A percentile compares a stretch with the other conserved stretches of the same genome.
phyloP scores from a whole-genome alignment of 2,888 invertebrate genomes.

The Tinea pellionella region DNA sequence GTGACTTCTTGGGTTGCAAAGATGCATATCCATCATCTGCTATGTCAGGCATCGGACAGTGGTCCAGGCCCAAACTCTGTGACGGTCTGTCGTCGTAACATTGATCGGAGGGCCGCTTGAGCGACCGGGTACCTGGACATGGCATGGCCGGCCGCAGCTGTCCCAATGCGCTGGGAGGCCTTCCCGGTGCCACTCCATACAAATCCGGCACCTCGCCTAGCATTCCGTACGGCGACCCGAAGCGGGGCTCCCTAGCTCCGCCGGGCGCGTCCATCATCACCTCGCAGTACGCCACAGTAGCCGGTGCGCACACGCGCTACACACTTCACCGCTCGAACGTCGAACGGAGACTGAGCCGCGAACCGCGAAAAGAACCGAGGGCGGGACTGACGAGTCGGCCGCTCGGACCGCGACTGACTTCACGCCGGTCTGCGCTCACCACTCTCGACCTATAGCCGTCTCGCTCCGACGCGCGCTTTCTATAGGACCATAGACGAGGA shows the following conservation, averaged over 20 bases:
- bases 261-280: constrained; percentile 88
- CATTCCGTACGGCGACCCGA: constrained; percentile 86
- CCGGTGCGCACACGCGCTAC: constrained; percentile 66
- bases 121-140: constrained; percentile 70
- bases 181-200: constrained; percentile 71
- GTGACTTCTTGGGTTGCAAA: constrained; percentile 86
- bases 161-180: constrained; percentile 72
- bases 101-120: constrained; percentile 79
- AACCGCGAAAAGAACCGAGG: constrained; percentile 60
- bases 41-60: constrained; percentile 77
- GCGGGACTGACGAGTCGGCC: constrained; percentile 69
- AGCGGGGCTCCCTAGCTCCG: constrained; percentile 90
- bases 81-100: constrained; percentile 80
- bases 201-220: constrained; percentile 85
- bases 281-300: constrained; percentile 72
- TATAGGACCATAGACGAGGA: constrained; percentile 34
- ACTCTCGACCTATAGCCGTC: constrained; percentile 14
- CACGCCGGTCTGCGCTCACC: constrained; percentile 31
- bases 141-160: constrained; percentile 70
- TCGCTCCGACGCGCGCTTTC: constrained; percentile 26
- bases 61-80: constrained; percentile 57
- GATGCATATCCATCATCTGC: constrained; percentile 83
- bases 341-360: constrained; percentile 67
- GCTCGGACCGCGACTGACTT: constrained; percentile 71
- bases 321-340: constrained; percentile 62